Base-by-base conservation (phyloP, 2,113 vertebrate genomes). In the Tychaedon coryphoeus region DNA sequence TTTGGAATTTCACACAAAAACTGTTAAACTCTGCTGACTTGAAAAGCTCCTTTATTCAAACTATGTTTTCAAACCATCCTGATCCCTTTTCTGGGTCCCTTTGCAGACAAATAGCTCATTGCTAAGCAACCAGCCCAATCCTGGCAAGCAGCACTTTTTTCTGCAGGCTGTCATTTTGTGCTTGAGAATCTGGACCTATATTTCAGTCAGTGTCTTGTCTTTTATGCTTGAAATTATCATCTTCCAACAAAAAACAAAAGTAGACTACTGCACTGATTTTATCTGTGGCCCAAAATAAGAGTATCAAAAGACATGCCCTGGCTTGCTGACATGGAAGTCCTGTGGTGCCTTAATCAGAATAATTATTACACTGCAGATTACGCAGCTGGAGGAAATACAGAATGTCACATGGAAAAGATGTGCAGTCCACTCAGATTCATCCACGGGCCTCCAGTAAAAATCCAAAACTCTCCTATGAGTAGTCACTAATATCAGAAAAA, bases 41-140 rank as follows among this genome's bases (percentile, higher is more conserved):
- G 8, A 87, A 78, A 85, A 87, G 71, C 25, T 91, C 60, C 36
- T 92, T 89, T 75, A 74, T 42, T 56, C 77, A 67, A 79, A 61
- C 48, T 81, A 31, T 15, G 19, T 80, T 93, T 95, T 73, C 66
- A 87, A 85, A 54, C 25, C 25, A 42, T 38, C 33, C 60, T 69
- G 50, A 87, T 78, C 53, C 62, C 71, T 92, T 82, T 88, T 54
- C 62, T 85, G 74, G 54, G 65, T 85, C 38, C 50, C 50, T 23
- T 40, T 91, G 81, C 77, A 90, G 81, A 91, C 34, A 91, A 91
- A 75, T 16, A 79, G 54, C 66, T 89, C 84, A 92, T 34, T 91
- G 87, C 83, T 91, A 93, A 87, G 96, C 93, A 96, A 96, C 86
- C 73, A 94, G 57, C 25, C 50, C 77, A 47, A 72, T 82, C 70